Conservation (phyloP, 2,888 invertebrate genomes). For the Drosophila nigricruria region DNA sequence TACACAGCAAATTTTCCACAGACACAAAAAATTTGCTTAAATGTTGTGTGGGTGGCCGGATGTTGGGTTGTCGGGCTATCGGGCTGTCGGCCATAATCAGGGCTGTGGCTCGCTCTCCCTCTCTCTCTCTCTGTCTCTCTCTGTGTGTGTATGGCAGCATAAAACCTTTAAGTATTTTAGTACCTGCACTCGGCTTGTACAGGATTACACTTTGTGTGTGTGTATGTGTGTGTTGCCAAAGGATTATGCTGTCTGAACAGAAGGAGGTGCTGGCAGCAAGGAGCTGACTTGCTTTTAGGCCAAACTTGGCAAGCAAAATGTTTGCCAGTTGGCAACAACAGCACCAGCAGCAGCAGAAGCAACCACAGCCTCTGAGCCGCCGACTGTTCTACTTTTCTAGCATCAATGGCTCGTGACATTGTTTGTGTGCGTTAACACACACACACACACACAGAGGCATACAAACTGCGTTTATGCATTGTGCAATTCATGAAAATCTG, state of each 20-base stretch:
- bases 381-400: slow-evolving; percentile 74
- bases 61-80: slow-evolving; percentile 13
- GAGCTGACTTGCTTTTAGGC: slow-evolving; percentile 56
- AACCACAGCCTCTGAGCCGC: slow-evolving; percentile 50
- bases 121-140: neutral
- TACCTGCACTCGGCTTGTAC: slow-evolving; percentile 53
- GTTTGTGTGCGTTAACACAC: slow-evolving; percentile 58
- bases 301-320: slow-evolving; percentile 74
- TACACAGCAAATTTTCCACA: slow-evolving; percentile 22
- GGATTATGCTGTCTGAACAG: slow-evolving; percentile 13
- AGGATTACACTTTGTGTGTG: slow-evolving; percentile 32
- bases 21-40: slow-evolving; percentile 48
- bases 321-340: slow-evolving; percentile 72
- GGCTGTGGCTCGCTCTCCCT: neutral
- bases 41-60: slow-evolving; percentile 23
- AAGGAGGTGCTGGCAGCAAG: slow-evolving; percentile 8
- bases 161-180: slow-evolving; percentile 63
- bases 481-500: slow-evolving; percentile 27
- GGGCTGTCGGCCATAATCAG: slow-evolving; percentile 36
- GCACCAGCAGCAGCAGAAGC: slow-evolving; percentile 21
- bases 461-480: slow-evolving; percentile 29
- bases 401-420: slow-evolving; percentile 82
- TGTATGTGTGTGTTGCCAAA: slow-evolving; percentile 28
- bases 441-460: neutral
- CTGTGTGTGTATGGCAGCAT: slow-evolving; percentile 14